Base-by-base conservation (phyloP, 2,888 invertebrate genomes). In the Acanthosoma haemorrhoidale region DNA sequence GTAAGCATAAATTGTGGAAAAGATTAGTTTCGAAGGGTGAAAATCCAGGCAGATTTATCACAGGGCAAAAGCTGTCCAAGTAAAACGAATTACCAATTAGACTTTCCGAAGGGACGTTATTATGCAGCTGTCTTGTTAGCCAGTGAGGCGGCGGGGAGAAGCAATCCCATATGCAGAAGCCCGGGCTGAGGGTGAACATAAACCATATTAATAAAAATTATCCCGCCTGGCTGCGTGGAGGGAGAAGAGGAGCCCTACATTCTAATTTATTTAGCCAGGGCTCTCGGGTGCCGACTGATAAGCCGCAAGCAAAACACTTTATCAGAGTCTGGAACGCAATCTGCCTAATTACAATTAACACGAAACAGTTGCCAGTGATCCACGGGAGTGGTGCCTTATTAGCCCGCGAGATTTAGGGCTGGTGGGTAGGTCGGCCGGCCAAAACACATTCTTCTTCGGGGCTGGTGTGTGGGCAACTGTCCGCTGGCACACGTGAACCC, bases 281-380 rank as follows among this genome's bases (percentile, higher is more conserved):
- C 41, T 41, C 36, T 38, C 69, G 41, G 36, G 43, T 13, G 64
- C 69, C 69, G 73, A 67, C 73, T 73, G 74, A 74, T 74, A 74
- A 74, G 74, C 69, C 68, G 60, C 68, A 68, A 72, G 72, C 73
- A 71, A 72, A 73, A 70, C 74, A 71, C 70, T 74, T 74, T 73
- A 74, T 74, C 74, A 73, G 71, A 74, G 73, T 70, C 74, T 71
- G 72, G 58, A 70, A 69, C 73, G 71, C 72, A 73, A 73, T 73
- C 73, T 72, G 73, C 68, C 72, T 74, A 74, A 74, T 74, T 74
- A 74, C 74, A 73, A 74, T 74, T 72, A 74, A 74, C 74, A 73
- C 72, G 74, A 70, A 51, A 69, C 70, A 68, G 70, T 70, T 70
- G 59, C 72, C 43, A 11, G 59, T 32, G 32, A 63, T 64, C 57